phyloP scores from a whole-genome alignment of 2,888 invertebrate species.

The Psococerastis gibbosa region DNA sequence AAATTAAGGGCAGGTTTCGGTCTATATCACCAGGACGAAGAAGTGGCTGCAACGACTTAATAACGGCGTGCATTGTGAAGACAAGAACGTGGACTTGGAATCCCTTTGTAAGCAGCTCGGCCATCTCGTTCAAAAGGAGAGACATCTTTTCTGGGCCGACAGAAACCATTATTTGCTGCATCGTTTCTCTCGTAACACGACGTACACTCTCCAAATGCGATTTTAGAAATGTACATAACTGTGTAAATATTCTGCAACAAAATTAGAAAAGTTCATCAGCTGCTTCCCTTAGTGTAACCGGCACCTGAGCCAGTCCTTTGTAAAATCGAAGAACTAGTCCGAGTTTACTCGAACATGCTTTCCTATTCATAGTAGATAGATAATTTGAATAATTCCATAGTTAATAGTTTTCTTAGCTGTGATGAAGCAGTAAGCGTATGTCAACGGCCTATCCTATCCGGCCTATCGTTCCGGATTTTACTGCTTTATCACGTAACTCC shows the following conservation, averaged over 20 bases:
- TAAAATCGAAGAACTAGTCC: too few species aligned
- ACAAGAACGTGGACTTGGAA: constrained; percentile 88
- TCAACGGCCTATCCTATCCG: too few species aligned
- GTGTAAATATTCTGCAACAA: constrained; percentile 51
- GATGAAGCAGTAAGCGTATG: too few species aligned
- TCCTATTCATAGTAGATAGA: too few species aligned
- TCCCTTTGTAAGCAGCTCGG: constrained; percentile 60
- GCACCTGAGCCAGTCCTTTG: too few species aligned
- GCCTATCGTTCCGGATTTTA: too few species aligned
- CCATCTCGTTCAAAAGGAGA: constrained; percentile 60
- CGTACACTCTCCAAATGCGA: constrained; percentile 76
- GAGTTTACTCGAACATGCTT: too few species aligned
- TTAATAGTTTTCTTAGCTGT: too few species aligned
- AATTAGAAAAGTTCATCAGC: constrained; percentile 8
- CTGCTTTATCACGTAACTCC: too few species aligned
- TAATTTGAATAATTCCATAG: too few species aligned
- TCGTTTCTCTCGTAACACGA: constrained; percentile 66
- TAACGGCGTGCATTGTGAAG: constrained; percentile 67
- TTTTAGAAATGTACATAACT: constrained; percentile 76
- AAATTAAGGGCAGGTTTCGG: constrained; percentile 49
- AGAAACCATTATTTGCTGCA: constrained; percentile 74
- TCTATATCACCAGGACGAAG: constrained; percentile 65
- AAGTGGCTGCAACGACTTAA: constrained; percentile 48
- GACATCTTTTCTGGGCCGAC: constrained; percentile 68
- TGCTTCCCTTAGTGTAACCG: too few species aligned